A percentile compares a stretch with the other conserved stretches of the same genome.
Conservation (phyloP, 2,113 vertebrate species). For the Turdus rufiventris region DNA sequence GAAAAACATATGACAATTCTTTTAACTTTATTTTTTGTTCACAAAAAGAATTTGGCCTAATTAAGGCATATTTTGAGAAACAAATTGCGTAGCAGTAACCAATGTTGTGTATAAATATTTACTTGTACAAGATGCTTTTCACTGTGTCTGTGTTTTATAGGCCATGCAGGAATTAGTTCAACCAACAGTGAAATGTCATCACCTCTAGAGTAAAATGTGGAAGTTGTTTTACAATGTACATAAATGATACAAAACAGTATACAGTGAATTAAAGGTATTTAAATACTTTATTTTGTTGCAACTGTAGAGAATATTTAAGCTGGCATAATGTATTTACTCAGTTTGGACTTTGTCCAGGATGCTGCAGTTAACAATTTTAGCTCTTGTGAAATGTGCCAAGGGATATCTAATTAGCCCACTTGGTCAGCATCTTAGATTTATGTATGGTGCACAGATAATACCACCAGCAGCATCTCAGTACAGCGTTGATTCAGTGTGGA, state of each 20-base stretch:
- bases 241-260: slow-evolving; percentile 6
- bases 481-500: not conserved
- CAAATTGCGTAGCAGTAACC: not conserved
- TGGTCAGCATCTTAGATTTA: slow-evolving; percentile 51
- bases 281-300: slow-evolving; percentile 30
- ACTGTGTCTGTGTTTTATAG: not conserved
- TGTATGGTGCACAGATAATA: not conserved
- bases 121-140: not conserved
- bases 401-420: slow-evolving; percentile 54
- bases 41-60: not conserved
- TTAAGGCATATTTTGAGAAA: not conserved
- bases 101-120: slow-evolving; percentile 15
- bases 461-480: not conserved
- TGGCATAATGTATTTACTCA: not conserved
- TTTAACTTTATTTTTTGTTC: not conserved
- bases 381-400: slow-evolving; percentile 36
- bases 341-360: slow-evolving; percentile 37
- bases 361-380: slow-evolving; percentile 44
- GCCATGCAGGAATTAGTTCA: not conserved
- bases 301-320: slow-evolving; percentile 22
- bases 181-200: slow-evolving; percentile 15
- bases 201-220: slow-evolving; percentile 23
- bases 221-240: not conserved
- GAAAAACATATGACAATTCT: not conserved
- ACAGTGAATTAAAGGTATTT: not conserved